These are phyloP conservation scores for Leptopterna dolabrata DNA, from an alignment of 2,888 invertebrate genomes.

Conservation along the genomic window DNA sequence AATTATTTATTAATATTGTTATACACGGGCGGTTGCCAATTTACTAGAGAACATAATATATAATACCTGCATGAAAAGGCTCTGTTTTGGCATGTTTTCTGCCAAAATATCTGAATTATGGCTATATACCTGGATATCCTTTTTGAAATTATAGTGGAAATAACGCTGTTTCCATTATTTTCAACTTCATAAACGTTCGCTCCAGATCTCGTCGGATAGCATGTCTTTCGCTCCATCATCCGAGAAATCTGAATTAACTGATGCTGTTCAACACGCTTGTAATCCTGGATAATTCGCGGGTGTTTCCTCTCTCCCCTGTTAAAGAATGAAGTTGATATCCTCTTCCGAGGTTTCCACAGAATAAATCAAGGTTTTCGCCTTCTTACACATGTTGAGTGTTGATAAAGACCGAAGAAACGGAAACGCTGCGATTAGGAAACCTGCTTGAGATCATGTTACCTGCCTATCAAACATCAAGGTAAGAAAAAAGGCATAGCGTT, in stretches of 20 bases:
- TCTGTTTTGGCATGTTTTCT: too few relatives aligned
- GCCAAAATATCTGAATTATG: too few relatives aligned
- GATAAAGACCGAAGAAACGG: neutral
- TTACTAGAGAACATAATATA: too few relatives aligned
- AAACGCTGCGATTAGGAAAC: conserved; percentile 11
- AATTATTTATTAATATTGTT: too few relatives aligned
- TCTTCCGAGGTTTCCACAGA: conserved; percentile 9
- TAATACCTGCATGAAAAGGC: too few relatives aligned
- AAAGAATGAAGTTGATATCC: conserved; percentile 9
- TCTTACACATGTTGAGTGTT: conserved; percentile 23
- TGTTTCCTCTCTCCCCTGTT: neutral
- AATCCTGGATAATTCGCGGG: neutral
- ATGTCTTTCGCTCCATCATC: neutral
- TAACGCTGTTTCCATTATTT: too few relatives aligned
- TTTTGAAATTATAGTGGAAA: too few relatives aligned
- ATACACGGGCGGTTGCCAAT: too few relatives aligned
- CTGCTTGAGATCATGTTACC: conserved; percentile 4
- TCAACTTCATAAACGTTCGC: too few relatives aligned
- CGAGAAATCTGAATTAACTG: neutral
- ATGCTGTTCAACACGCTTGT: neutral
- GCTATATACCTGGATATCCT: too few relatives aligned
- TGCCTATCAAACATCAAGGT: neutral
- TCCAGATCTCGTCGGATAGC: neutral
- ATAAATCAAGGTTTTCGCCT: conserved; percentile 40
- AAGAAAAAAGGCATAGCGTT: neutral